These are phyloP conservation scores for Anneissia japonica DNA, from an alignment of 35 echinoderm and acorn worm species.

Conservation along the genomic window DNA sequence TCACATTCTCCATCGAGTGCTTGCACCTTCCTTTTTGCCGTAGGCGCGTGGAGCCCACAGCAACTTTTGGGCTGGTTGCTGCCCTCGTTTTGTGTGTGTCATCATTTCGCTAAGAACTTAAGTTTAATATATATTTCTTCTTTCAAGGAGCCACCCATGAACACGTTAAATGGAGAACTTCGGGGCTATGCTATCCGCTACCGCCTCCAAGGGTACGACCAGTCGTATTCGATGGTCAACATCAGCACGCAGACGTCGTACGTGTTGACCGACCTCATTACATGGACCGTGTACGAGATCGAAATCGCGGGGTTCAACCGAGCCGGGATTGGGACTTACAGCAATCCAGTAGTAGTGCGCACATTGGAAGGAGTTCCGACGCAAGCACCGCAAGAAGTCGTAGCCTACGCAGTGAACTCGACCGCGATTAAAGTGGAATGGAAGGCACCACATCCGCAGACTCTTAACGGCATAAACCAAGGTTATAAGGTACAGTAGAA, in stretches of 20 bases:
- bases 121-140: background rate
- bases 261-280: constrained; percentile 49
- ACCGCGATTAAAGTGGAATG: constrained; percentile 67
- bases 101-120: no score
- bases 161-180: constrained; percentile 73
- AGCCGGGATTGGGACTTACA: constrained; percentile 64
- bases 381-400: constrained; percentile 48
- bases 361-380: constrained; percentile 88
- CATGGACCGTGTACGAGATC: constrained; percentile 77
- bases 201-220: constrained; percentile 57
- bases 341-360: constrained; percentile 38
- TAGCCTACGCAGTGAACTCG: constrained; percentile 51
- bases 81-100: no score
- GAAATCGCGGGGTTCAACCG: constrained; percentile 78
- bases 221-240: constrained; percentile 7
- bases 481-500: constrained; percentile 81
- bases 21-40: no score
- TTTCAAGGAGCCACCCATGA: constrained; percentile 61
- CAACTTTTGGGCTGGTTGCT: no score
- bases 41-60: no score
- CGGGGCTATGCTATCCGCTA: constrained; percentile 61
- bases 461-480: constrained; percentile 87
- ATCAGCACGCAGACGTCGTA: constrained; percentile 78
- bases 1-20: no score
- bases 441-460: constrained; percentile 39